Conservation (phyloP, 1,140 invertebrate genomes). For the Drosophila aff. region DNA sequence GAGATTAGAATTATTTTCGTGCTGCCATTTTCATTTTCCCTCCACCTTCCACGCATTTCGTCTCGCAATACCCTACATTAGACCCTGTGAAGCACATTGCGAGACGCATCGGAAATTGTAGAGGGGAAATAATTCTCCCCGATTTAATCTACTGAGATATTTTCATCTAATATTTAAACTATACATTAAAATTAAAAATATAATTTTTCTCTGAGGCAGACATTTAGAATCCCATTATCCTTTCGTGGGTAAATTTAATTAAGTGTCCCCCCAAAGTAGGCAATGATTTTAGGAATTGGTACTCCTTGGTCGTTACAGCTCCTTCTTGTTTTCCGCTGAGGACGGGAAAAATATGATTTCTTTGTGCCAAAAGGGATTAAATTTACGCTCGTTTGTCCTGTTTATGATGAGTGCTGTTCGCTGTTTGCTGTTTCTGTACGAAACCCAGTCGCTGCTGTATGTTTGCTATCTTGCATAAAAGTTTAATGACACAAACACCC, state of each 20-base stretch:
- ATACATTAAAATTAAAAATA: background rate
- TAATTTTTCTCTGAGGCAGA: background rate
- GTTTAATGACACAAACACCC: conserved; percentile 68
- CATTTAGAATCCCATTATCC: background rate
- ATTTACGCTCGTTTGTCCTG: conserved; percentile 73
- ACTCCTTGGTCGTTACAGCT: background rate
- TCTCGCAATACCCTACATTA: conserved; percentile 44
- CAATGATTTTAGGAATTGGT: background rate
- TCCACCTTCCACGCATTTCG: conserved; percentile 53
- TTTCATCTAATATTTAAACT: no score
- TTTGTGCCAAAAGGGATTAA: conserved; percentile 81
- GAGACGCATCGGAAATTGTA: background rate
- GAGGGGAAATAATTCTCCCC: background rate
- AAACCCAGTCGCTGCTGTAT: conserved; percentile 1
- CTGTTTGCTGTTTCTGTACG: conserved; percentile 15
- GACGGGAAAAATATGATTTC: conserved; percentile 75
- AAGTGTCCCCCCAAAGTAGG: background rate
- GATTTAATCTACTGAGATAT: no score
- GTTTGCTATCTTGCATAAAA: conserved; percentile 61
- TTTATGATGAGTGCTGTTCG: conserved; percentile 70
- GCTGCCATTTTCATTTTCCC: conserved; percentile 81
- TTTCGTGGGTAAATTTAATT: background rate
- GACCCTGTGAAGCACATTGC: no score
- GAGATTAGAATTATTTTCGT: conserved; percentile 85
- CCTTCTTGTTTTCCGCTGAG: conserved; percentile 18